Evolutionary conservation across 2,113 vertebrate species (phyloP), one percentile per base, ranked within the genome.

Genomic region (Anser brachyrhynchus): DNA sequence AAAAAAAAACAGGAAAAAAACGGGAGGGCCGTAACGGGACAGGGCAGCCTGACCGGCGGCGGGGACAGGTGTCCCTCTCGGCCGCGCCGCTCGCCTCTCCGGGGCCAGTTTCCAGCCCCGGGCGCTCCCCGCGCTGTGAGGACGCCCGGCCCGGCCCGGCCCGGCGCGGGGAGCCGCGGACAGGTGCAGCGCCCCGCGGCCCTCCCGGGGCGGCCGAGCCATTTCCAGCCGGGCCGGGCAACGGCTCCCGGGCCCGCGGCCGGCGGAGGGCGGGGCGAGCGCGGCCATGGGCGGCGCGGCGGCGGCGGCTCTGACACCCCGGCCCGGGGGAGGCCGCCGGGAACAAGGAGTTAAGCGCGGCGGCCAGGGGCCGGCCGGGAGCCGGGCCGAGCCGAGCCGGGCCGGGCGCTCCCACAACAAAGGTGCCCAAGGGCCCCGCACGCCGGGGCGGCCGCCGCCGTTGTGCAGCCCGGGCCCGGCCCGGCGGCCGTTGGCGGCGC

Each of bases 201-300:
- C 59, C n/a, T 61, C n/a, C 39, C 51, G 4, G n/a, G 20, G 20
- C 46, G 5, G n/a, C 43, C 55, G 73, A n/a, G 44, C 89, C 94
- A 89, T 89, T 92, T 95, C 94, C 92, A 92, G 70, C 66, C 66
- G 71, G 81, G 73, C 61, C 72, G 70, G 81, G 41, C 91, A 39
- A 28, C 46, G 46, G 20, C 46, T 49, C 46, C 46, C 73, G 62
- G 84, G 58, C 77, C 55, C 39, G n/a, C 75, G 25, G 28, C 71
- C 77, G 69, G 72, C 77, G 52, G 54, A 77, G 84, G 69, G 86
- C 89, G 86, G 89, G 37, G 86, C 78, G 43, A 90, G 57, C 28
- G 62, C 77, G 62, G 85, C 72, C 71, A 74, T 3, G 52, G 51
- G 67, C n/a, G 37, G 73, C 72, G 55, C 62, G n/a, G 83, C 18